Base-by-base conservation (phyloP, 2,113 vertebrate genomes). In the Sturnus vulgaris region DNA sequence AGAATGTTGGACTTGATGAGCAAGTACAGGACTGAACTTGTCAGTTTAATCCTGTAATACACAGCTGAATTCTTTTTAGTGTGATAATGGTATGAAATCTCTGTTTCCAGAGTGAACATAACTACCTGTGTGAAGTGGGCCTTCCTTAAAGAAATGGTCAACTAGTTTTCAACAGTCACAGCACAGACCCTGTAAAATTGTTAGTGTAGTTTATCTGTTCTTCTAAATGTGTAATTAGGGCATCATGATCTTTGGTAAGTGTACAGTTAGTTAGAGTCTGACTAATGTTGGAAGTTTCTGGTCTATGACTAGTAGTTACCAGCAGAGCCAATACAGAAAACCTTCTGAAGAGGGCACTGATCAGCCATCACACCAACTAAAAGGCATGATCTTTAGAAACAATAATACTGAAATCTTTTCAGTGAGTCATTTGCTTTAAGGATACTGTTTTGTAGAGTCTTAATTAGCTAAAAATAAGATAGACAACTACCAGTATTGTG, bases 291-390 rank as follows among this genome's bases (percentile, higher is more conserved):
- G 23, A 65, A 30, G 18, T 68, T 78, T 80, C 47, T 86, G 14
- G 24, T 63, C 12, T 46, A 4, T 63, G 56, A 33, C 31, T 65
- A 25, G 22, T 61, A 61, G 15, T 76, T 86, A 50, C 11, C 25
- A n/a, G n/a, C 27, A 21, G 23, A 78, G 50, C 53, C 81, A 57
- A 24, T 64, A 20, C 27, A 66, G 65, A 52, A 82, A 90, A 55
- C 5, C 4, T 75, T 83, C 95, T 92, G 82, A 87, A 95, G 94
- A 89, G 94, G 91, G 75, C 84, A 79, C 37, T 86, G 56, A 50
- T 49, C 66, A 56, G 22, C 76, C 17, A 2, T 66, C 33, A 27
- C 15, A 30, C 35, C 65, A 24, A 27, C 28, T 39, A 46, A 44
- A 76, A 35, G 27, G 20, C 28, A 15, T 3, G 1, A 17, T 30